Base-by-base conservation (phyloP, 2,113 vertebrate species). In the Paratilapia polleni region DNA sequence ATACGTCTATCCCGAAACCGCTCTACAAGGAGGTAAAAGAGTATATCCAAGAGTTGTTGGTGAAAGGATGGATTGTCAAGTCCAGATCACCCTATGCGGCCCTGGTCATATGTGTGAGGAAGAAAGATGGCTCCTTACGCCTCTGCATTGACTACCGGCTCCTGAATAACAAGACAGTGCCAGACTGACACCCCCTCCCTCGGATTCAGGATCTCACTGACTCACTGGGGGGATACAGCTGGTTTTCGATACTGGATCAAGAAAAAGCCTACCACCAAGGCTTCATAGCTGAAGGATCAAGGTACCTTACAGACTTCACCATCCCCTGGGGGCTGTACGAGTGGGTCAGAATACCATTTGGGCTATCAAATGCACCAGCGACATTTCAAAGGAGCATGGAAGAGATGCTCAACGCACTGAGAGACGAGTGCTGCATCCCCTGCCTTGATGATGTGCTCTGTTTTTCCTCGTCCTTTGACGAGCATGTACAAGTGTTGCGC, bases 331-430 rank as follows among this genome's bases (percentile, higher is more conserved):
- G 74, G 4, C 5, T 83, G 2, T 78, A 38, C 5, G 15, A 83
- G 43, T 83, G 78, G 78, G 26, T 68, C n/a, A 24, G 78, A 2
- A 68, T 80, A 8, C 28, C 56, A 6, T 70, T 47, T 15, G 57
- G 57, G 1, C 10, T 78, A 11, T 78, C 75, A 2, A 78, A 78
- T 3, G 63, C 63, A 1, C 63, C 82, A 58, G 61, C 82, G 34
- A 74, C 81, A 4, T 78, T 83, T 20, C 81, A 83, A 24, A 41
- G 75, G 12, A 83, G 81, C 62, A 78, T 70, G 75, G 52, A 83
- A 10, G 82, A 70, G 13, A 83, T 83, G 81, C 49, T 77, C 1
- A 11, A 63, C 36, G 34, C 8, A 1, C 24, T 77, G 0, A 28
- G 81, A 7, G 74, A 83, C 28, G 74, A 78, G 14, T 68, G 61